These are phyloP conservation scores for Zelostemma sp. DNA, from an alignment of 1,140 invertebrate species.

Conservation along the genomic window DNA sequence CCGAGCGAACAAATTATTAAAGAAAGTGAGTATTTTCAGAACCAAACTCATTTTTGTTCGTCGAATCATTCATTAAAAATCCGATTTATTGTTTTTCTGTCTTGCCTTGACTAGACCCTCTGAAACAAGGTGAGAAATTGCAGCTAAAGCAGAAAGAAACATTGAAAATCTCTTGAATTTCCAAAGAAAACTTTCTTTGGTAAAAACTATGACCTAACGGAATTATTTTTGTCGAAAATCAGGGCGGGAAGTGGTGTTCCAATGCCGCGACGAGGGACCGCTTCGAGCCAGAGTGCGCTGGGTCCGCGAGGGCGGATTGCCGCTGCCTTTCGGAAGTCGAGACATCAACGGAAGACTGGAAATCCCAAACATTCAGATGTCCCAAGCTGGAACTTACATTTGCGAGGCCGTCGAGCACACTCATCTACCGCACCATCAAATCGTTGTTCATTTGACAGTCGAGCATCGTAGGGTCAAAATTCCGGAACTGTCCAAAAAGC, in stretches of 20 bases:
- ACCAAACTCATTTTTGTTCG: too few relatives aligned
- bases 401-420: conserved; percentile 83
- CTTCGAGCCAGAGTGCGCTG: conserved; percentile 82
- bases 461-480: conserved; percentile 81
- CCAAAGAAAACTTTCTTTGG: background rate
- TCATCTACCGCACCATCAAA: conserved; percentile 71
- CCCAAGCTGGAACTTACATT: conserved; percentile 83
- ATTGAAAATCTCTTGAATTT: background rate
- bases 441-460: conserved; percentile 78
- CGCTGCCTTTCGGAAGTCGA: conserved; percentile 78
- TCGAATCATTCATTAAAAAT: conserved; percentile 41
- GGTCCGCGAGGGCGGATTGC: conserved; percentile 77
- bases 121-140: conserved; percentile 62
- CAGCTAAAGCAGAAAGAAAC: conserved; percentile 18
- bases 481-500: too few relatives aligned
- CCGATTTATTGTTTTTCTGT: conserved; percentile 53
- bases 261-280: conserved; percentile 90
- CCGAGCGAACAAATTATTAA: conserved; percentile 44
- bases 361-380: conserved; percentile 84
- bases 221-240: too few relatives aligned
- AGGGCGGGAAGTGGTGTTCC: conserved; percentile 92
- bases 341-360: conserved; percentile 84
- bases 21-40: conserved; percentile 36
- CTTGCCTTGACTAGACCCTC: conserved; percentile 60
- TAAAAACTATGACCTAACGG: too few relatives aligned